Evolutionary conservation across 2,888 invertebrate genomes (phyloP).

Genomic region (Colletes collaris): DNA sequence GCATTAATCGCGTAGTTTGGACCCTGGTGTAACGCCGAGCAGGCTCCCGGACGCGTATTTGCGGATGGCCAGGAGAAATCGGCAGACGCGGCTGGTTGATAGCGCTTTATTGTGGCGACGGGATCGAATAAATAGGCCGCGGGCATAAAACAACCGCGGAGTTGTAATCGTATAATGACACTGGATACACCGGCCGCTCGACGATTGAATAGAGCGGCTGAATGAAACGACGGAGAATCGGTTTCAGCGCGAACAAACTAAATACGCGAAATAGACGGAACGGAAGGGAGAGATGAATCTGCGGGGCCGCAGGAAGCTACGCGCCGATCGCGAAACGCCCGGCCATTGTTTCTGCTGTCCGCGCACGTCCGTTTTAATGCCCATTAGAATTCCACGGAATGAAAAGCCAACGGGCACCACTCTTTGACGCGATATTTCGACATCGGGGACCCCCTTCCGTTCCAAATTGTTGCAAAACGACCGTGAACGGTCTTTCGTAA

Average conservation of each 20-base stretch:
- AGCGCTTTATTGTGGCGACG: background rate
- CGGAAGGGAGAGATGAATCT: conserved; percentile 15
- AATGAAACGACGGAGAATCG: conserved; percentile 16
- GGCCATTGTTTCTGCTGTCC: conserved; percentile 41
- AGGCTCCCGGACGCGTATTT: too few relatives aligned
- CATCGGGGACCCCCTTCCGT: conserved; percentile 30
- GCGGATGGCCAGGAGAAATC: too few relatives aligned
- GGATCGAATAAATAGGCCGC: background rate
- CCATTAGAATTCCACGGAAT: conserved; percentile 36
- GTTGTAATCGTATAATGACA: conserved; percentile 36
- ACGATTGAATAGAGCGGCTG: conserved; percentile 22
- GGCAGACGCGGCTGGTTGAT: background rate
- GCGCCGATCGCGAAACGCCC: conserved; percentile 23
- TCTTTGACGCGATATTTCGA: conserved; percentile 51
- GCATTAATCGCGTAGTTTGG: too few relatives aligned
- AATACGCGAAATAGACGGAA: conserved; percentile 23
- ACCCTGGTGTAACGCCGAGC: too few relatives aligned
- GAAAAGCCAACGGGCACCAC: conserved; percentile 40
- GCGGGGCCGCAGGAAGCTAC: conserved; percentile 22
- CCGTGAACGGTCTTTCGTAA: conserved; percentile 32
- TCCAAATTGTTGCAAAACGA: conserved; percentile 45
- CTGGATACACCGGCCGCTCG: conserved; percentile 11
- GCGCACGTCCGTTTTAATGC: conserved; percentile 43
- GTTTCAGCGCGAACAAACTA: conserved; percentile 1
- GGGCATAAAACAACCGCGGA: conserved; percentile 19